These are phyloP conservation scores for Megalopta genalis DNA, from an alignment of 1,140 invertebrate species.

Conservation along the genomic window DNA sequence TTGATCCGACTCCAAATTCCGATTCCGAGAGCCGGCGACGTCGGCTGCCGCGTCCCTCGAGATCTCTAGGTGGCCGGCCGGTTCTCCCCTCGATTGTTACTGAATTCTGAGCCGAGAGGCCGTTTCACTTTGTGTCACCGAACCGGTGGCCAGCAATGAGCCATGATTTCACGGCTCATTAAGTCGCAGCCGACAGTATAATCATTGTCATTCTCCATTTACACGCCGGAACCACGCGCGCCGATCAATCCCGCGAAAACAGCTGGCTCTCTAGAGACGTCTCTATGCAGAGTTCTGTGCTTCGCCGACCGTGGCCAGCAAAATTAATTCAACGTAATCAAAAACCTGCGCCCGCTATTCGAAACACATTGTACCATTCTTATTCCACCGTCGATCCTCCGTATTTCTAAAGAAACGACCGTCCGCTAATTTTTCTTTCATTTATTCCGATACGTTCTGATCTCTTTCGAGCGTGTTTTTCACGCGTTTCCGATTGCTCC, in stretches of 20 bases:
- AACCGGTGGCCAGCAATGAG: slow-evolving; percentile 26
- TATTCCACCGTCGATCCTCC: too few relatives aligned
- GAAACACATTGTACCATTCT: too few relatives aligned
- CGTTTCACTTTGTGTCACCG: slow-evolving; percentile 12
- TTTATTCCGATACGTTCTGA: too few relatives aligned
- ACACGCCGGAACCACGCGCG: slow-evolving; percentile 30
- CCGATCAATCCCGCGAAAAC: slow-evolving; percentile 44
- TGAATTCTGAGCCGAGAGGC: background rate
- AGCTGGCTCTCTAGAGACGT: background rate
- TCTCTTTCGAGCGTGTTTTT: too few relatives aligned
- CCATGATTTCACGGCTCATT: slow-evolving; percentile 43
- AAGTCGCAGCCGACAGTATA: slow-evolving; percentile 41
- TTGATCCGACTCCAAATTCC: background rate
- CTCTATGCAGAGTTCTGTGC: background rate
- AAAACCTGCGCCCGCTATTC: too few relatives aligned
- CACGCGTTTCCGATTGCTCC: too few relatives aligned
- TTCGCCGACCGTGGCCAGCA: too few relatives aligned
- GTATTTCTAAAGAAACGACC: too few relatives aligned
- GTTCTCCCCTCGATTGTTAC: background rate
- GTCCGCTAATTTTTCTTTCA: too few relatives aligned
- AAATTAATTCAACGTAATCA: too few relatives aligned
- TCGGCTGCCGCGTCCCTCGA: too few relatives aligned
- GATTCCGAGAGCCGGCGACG: background rate
- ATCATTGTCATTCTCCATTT: slow-evolving; percentile 45
- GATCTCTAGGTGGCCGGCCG: too few relatives aligned